Evolutionary conservation across 2,888 invertebrate species (phyloP), one percentile per base, ranked within the genome.

Genomic region (Scrobipalpa atriplicella): DNA sequence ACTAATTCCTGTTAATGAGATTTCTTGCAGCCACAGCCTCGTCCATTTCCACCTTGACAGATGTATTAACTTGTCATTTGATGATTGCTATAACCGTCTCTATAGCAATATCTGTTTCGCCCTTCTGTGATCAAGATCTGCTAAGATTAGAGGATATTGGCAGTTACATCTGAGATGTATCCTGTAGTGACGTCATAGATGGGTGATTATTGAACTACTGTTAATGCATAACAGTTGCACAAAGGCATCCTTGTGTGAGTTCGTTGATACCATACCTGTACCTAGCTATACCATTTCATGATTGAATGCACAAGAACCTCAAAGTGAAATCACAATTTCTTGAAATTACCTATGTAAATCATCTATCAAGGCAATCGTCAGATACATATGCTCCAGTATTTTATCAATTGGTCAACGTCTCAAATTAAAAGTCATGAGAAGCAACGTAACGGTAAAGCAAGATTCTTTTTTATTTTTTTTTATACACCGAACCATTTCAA

Each of bases 21-120:
- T 72, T 66, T 69, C 68, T 70, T 68, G 66, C 62, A 67, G 66
- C 71, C 75, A 74, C 72, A 68, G 67, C 64, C 68, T 74, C 70
- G 72, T 72, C 72, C 69, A 65, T 64, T 73, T 75, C 74, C 68
- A 73, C 66, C 69, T 64, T 71, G 75, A 73, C 74, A 72, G 66
- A 71, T 70, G 76, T 72, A 78, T 78, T 78, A 78, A 74, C 78
- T 75, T 77, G 78, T 75, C 77, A 65, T 72, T 74, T 16, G 39
- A 47, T 47, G 47, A 47, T 47, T 47, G 61, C 16, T 72, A 71
- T 54, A 39, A 66, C 62, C 11, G 54, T 18, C 21, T 54, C 54
- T 18, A 54, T 54, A 21, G 21, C 54, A 54, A 21, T 54, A 54
- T 54, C 19, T 19, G 54, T 18, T 54, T 19, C 21, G 21, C 21